Evolutionary conservation across 2,888 invertebrate species (phyloP).

Genomic region (Lasiommata megera): DNA sequence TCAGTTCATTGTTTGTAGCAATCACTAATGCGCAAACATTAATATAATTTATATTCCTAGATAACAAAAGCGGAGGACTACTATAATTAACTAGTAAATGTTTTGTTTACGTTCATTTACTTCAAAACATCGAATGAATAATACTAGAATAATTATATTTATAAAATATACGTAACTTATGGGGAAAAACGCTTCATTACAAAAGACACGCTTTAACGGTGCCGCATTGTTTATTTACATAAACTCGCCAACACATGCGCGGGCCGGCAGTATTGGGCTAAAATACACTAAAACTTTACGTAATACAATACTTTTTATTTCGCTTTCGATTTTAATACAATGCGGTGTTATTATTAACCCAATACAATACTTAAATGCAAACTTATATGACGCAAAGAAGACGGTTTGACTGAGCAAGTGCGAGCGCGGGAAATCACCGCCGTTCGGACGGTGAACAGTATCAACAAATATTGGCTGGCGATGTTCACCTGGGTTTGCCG

Average conservation of each 20-base stretch:
- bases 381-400: not conserved
- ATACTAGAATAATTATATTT: not conserved
- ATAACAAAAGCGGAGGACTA: conserved; percentile 1
- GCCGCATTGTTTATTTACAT: conserved; percentile 26
- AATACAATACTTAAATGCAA: not conserved
- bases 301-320: conserved; percentile 7
- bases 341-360: conserved; percentile 15
- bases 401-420: not conserved
- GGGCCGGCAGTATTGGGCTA: conserved; percentile 12
- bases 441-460: not conserved
- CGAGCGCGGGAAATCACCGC: conserved; percentile 14
- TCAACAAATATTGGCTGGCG: conserved; percentile 11
- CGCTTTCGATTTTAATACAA: conserved; percentile 12
- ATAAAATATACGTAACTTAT: not conserved
- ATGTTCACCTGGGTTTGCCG: conserved; percentile 77
- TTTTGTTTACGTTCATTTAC: conserved; percentile 2
- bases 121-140: not conserved
- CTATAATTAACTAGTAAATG: not conserved
- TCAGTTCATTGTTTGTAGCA: conserved; percentile 2
- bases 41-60: conserved; percentile 5
- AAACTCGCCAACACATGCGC: conserved; percentile 19
- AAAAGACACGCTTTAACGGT: not conserved
- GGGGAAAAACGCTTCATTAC: conserved; percentile 9
- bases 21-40: conserved; percentile 4
- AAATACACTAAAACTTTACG: conserved; percentile 19